Evolutionary conservation across 2,113 vertebrate genomes (phyloP), one percentile per base, ranked within the genome.

Genomic region (Erythrolamprus reginae): DNA sequence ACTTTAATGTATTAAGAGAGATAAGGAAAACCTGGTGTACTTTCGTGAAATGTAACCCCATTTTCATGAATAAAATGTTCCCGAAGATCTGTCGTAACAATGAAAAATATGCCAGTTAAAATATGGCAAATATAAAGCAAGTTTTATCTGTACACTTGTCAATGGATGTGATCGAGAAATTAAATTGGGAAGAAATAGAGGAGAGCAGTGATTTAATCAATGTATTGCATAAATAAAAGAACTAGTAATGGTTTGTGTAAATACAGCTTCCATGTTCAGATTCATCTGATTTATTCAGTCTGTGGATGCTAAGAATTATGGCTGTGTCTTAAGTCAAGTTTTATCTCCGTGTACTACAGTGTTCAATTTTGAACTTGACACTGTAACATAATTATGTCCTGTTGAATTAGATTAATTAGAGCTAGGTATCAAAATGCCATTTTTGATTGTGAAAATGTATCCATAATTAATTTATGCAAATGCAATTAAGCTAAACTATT

Each of bases 1-100:
- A 82, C 92, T 92, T 85, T 91, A 86, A 91, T 91, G 77, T 92
- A 55, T 88, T 89, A 70, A 23, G 77, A 90, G 23, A 84, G 26
- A 38, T 56, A 89, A 42, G 86, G 65, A 82, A 58, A 50, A 61
- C 5, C 82, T 26, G 38, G 53, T 88, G 26, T 88, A 90, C 87
- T 91, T 92, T 84, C 90, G 21, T 89, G 84, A 89, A 88, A 56
- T 70, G 3, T 88, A 84, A 24, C 19, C 52, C 83, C 53, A 91
- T 88, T 91, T 91, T 88, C 61, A 65, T 84, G 77, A 88, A 91
- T 88, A 83, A 83, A 42, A 87, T 58, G 24, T 82, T 55, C 52
- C 53, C n/a, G 12, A 88, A 61, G n/a, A 51, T 42, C 45, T 55
- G 48, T 88, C 2, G 0, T 58, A 88, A 61, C 86, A 88, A 58